Evolutionary conservation across 1,140 invertebrate species (phyloP).

Genomic region (Zaprionus gabonicus): DNA sequence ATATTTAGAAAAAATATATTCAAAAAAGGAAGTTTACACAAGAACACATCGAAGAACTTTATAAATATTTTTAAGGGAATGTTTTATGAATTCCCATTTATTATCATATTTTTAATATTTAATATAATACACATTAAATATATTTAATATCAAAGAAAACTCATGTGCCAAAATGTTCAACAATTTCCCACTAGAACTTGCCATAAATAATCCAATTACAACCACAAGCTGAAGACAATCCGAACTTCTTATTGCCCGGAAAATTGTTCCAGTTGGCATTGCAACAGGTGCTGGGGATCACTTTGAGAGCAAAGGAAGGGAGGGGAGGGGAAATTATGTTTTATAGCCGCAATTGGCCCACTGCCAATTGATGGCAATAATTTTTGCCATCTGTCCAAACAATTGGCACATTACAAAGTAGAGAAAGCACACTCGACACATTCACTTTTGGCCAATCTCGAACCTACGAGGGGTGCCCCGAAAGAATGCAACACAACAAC

Average conservation of each 20-base stretch:
- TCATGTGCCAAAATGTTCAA: background rate
- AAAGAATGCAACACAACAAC: constrained; percentile 41
- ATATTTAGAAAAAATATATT: too few relatives aligned
- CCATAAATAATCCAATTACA: constrained; percentile 38
- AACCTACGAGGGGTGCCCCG: constrained; percentile 29
- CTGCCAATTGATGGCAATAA: constrained; percentile 64
- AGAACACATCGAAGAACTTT: too few relatives aligned
- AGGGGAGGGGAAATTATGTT: constrained; percentile 41
- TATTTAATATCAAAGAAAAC: too few relatives aligned
- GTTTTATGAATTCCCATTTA: too few relatives aligned
- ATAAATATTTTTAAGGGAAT: too few relatives aligned
- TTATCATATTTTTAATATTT: too few relatives aligned
- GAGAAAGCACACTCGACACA: constrained; percentile 77
- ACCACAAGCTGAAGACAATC: constrained; percentile 11
- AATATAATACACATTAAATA: too few relatives aligned
- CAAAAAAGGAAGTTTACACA: too few relatives aligned
- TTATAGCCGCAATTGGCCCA: constrained; percentile 71
- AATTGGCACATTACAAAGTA: constrained; percentile 81
- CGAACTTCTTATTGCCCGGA: constrained; percentile 31
- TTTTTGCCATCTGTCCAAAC: constrained; percentile 66
- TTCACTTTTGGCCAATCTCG: constrained; percentile 64
- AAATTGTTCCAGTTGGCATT: constrained; percentile 38
- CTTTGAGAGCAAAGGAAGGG: background rate
- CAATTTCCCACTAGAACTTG: background rate
- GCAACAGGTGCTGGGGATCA: constrained; percentile 38